These are phyloP conservation scores for Mionectes macconnelli DNA, from an alignment of 2,113 vertebrate genomes.

Conservation along the genomic window DNA sequence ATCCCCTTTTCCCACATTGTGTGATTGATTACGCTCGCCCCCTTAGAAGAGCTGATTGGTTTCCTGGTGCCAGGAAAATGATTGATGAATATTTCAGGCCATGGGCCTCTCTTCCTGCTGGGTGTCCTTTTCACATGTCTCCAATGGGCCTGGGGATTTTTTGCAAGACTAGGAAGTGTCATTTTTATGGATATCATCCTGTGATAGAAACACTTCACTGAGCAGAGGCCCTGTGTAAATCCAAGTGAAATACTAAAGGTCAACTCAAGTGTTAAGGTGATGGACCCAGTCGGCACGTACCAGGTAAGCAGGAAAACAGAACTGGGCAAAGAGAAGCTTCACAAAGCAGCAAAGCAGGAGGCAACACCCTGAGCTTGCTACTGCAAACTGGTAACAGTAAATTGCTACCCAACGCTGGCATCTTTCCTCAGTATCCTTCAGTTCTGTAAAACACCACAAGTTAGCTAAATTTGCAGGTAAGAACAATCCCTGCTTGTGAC, in stretches of 20 bases:
- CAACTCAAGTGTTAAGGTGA: not conserved
- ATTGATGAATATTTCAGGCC: constrained; percentile 78
- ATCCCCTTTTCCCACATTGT: constrained; percentile 61
- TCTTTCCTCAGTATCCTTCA: not conserved
- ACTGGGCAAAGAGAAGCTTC: not conserved
- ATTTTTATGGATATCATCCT: constrained; percentile 65
- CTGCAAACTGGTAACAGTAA: not conserved
- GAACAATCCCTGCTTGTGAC: not conserved
- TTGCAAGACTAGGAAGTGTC: constrained; percentile 61
- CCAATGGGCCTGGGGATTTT: constrained; percentile 51
- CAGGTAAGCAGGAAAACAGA: not conserved
- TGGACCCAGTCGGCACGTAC: not conserved
- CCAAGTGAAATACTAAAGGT: constrained; percentile 4
- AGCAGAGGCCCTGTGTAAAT: not conserved
- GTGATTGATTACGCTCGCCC: constrained; percentile 72
- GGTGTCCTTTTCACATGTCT: constrained; percentile 67
- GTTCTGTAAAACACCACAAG: rapidly evolving
- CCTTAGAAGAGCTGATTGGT: constrained; percentile 75
- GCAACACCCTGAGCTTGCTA: not conserved
- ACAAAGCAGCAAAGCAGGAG: not conserved
- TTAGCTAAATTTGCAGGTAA: not conserved
- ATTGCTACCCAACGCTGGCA: not conserved
- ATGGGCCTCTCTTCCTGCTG: constrained; percentile 71
- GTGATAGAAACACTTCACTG: not conserved
- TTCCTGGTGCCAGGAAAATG: constrained; percentile 84